phyloP scores from a whole-genome alignment of 2,113 vertebrate genomes.

The Oreochromis spilurus region DNA sequence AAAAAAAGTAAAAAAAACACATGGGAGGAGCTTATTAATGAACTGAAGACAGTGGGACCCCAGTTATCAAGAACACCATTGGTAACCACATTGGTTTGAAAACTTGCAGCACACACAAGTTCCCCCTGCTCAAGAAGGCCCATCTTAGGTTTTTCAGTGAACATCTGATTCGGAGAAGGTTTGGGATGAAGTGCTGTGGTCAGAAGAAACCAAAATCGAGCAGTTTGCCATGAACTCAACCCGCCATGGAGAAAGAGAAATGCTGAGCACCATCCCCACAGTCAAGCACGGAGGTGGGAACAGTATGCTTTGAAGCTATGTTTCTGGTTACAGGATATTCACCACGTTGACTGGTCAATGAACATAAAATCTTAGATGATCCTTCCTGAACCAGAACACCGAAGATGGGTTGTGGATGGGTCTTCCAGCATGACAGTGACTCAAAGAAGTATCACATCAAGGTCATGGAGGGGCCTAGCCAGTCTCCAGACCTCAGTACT shows the following conservation, averaged over 20 bases:
- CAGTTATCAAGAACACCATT: not conserved
- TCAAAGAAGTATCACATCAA: not conserved
- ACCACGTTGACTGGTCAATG: not conserved
- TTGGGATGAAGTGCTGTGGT: not conserved
- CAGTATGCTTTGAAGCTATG: not conserved
- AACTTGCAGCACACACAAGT: not conserved
- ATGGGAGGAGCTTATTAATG: not conserved
- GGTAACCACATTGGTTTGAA: not conserved
- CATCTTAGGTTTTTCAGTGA: not conserved
- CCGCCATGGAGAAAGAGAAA: not conserved
- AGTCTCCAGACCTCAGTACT: not conserved
- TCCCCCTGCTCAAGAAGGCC: not conserved
- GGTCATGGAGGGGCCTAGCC: not conserved
- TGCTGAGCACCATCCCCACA: not conserved
- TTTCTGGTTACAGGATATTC: not conserved
- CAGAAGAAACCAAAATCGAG: not conserved
- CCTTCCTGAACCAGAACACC: not conserved
- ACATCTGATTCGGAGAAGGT: not conserved
- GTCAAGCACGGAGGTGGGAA: not conserved
- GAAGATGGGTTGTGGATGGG: not conserved
- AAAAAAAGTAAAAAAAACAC: not conserved
- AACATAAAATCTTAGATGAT: not conserved
- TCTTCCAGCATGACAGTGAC: not conserved
- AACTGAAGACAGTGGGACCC: not conserved
- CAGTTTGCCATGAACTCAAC: not conserved